Conservation (phyloP, 2,113 vertebrate genomes). For the Percina caprodes region DNA sequence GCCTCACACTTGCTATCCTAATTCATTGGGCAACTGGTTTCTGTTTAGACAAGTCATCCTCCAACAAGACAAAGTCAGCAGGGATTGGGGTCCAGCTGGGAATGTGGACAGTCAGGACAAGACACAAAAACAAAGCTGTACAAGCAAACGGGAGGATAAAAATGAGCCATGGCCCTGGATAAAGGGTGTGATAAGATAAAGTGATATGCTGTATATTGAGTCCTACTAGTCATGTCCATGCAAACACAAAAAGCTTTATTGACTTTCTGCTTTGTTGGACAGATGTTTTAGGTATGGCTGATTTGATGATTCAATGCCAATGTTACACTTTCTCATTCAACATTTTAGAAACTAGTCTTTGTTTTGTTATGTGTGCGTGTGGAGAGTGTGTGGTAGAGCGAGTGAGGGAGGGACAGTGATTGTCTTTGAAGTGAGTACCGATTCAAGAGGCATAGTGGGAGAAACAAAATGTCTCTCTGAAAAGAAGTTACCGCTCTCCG, state of each 20-base stretch:
- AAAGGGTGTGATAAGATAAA: not conserved
- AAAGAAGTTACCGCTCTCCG: no score
- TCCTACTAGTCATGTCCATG: not conserved
- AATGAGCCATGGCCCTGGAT: not conserved
- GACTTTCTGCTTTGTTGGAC: not conserved
- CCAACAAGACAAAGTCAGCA: slow-evolving; percentile 72
- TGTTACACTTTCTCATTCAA: not conserved
- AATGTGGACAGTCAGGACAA: slow-evolving; percentile 52
- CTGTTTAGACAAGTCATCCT: slow-evolving; percentile 76
- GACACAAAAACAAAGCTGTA: slow-evolving; percentile 68
- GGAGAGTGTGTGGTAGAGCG: no score
- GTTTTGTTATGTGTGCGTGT: no score
- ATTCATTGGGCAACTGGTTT: slow-evolving; percentile 56
- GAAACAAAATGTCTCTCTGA: no score
- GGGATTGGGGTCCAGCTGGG: slow-evolving; percentile 59
- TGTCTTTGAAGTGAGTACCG: no score
- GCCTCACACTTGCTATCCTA: slow-evolving; percentile 67
- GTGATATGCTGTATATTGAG: not conserved
- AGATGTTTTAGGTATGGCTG: not conserved
- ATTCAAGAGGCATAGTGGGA: no score
- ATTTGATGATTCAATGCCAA: not conserved
- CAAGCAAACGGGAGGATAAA: slow-evolving; percentile 48
- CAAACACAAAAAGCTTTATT: not conserved
- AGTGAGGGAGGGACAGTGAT: no score
- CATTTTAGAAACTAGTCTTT: not conserved